These are phyloP conservation scores for Falco novaeseelandiae DNA, from an alignment of 2,797 vertebrate genomes.

Conservation along the genomic window DNA sequence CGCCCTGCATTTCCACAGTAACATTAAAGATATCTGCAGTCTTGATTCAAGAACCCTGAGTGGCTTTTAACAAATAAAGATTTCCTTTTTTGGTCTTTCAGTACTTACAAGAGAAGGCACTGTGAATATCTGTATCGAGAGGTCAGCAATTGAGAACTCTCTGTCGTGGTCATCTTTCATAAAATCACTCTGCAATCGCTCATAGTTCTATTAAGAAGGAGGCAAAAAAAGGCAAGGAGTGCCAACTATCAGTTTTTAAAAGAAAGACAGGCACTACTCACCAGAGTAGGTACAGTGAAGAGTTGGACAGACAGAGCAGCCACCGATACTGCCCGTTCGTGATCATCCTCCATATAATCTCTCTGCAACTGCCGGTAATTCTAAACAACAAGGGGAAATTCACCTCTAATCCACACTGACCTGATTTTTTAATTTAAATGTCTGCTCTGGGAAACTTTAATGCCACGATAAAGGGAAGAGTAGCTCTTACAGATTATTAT, in stretches of 20 bases:
- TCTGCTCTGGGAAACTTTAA: constrained; percentile 67
- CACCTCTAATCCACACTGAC: constrained; percentile 87
- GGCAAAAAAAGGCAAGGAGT: constrained; percentile 86
- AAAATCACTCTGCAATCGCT: constrained; percentile 95
- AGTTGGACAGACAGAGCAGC: constrained; percentile 97
- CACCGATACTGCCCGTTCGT: constrained; percentile 96
- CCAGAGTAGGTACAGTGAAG: constrained; percentile 97
- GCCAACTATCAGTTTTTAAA: constrained; percentile 83
- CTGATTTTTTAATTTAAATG: constrained; percentile 69
- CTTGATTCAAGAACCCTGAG: constrained; percentile 23
- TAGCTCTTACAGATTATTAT: not conserved
- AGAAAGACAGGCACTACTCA: constrained; percentile 85
- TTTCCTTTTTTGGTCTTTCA: constrained; percentile 70
- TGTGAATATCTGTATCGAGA: constrained; percentile 97
- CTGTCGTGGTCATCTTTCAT: constrained; percentile 96
- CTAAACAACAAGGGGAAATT: constrained; percentile 93
- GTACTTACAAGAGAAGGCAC: constrained; percentile 95
- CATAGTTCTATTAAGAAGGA: constrained; percentile 91
- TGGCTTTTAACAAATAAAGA: constrained; percentile 66
- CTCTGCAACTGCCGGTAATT: constrained; percentile 98
- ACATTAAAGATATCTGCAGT: constrained; percentile 26
- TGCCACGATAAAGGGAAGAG: not conserved
- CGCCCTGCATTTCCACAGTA: not conserved
- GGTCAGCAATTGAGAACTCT: constrained; percentile 96
- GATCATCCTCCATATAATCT: constrained; percentile 99